Conservation (phyloP, 2,113 vertebrate genomes). For the Vulpes lagopus region DNA sequence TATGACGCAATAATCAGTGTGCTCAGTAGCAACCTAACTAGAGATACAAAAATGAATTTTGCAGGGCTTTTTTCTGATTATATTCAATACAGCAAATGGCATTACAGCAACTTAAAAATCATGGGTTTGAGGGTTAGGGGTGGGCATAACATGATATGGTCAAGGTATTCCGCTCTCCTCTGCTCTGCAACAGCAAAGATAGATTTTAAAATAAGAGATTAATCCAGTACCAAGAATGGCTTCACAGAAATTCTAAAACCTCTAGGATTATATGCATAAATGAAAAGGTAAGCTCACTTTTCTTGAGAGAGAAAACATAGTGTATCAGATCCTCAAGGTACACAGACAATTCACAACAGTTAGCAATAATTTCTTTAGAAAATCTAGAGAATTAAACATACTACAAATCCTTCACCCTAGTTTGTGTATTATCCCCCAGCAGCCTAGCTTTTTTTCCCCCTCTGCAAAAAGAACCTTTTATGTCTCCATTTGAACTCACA, state of each 20-base stretch:
- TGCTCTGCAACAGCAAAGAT: background rate
- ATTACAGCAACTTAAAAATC: conserved; percentile 49
- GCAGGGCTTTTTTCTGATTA: background rate
- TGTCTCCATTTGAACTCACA: background rate
- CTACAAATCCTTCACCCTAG: background rate
- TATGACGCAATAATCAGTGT: background rate
- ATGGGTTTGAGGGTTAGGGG: background rate
- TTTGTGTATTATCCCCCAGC: background rate
- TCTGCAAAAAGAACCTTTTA: conserved; percentile 2
- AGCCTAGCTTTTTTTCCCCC: background rate
- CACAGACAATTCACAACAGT: background rate
- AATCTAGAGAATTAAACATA: conserved; percentile 13
- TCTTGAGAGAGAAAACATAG: background rate
- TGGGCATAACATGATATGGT: background rate
- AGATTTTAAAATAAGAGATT: conserved; percentile 7
- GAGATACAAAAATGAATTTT: conserved; percentile 43
- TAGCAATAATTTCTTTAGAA: conserved; percentile 44
- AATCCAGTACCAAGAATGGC: background rate
- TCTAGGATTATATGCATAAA: background rate
- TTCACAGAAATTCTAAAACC: conserved; percentile 28
- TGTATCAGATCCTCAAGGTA: background rate
- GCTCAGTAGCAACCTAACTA: conserved; percentile 13
- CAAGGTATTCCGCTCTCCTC: background rate
- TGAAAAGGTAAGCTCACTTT: background rate
- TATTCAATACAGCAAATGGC: background rate